These are phyloP conservation scores for Latrodectus hesperus DNA, from an alignment of 2,888 invertebrate genomes.

Conservation along the genomic window DNA sequence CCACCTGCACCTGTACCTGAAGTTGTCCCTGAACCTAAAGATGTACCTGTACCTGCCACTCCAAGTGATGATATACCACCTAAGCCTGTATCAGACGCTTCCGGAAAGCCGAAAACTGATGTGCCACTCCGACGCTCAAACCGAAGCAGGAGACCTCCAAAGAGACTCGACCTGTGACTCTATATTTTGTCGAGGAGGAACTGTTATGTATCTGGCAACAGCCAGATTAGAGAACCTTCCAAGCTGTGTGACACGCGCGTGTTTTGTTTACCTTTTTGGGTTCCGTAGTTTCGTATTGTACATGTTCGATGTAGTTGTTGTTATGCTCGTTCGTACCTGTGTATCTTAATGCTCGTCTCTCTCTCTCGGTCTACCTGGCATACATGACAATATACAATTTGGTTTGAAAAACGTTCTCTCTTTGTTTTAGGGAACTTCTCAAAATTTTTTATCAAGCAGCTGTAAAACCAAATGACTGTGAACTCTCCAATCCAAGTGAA, in stretches of 20 bases:
- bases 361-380: slow-evolving; percentile 44
- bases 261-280: slow-evolving; percentile 30
- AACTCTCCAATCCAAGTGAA: too few relatives aligned
- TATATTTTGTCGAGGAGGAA: slow-evolving; percentile 42
- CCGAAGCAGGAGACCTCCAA: slow-evolving; percentile 41
- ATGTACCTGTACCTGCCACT: too few relatives aligned
- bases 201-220: slow-evolving; percentile 43
- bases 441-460: too few relatives aligned
- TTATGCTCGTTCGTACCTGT: slow-evolving; percentile 26
- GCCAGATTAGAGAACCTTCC: slow-evolving; percentile 35
- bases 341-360: slow-evolving; percentile 31
- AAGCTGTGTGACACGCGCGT: slow-evolving; percentile 34
- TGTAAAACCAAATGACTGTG: too few relatives aligned
- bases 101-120: too few relatives aligned
- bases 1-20: slow-evolving; percentile 41
- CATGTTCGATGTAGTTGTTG: slow-evolving; percentile 12
- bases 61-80: too few relatives aligned
- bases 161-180: slow-evolving; percentile 43
- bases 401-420: too few relatives aligned
- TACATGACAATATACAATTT: too few relatives aligned
- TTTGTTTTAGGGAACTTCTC: too few relatives aligned
- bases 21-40: too few relatives aligned
- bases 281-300: slow-evolving; percentile 25
- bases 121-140: slow-evolving; percentile 26
- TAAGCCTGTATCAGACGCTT: too few relatives aligned